phyloP scores from a whole-genome alignment of 2,797 vertebrate genomes.

The Mus caroli region DNA sequence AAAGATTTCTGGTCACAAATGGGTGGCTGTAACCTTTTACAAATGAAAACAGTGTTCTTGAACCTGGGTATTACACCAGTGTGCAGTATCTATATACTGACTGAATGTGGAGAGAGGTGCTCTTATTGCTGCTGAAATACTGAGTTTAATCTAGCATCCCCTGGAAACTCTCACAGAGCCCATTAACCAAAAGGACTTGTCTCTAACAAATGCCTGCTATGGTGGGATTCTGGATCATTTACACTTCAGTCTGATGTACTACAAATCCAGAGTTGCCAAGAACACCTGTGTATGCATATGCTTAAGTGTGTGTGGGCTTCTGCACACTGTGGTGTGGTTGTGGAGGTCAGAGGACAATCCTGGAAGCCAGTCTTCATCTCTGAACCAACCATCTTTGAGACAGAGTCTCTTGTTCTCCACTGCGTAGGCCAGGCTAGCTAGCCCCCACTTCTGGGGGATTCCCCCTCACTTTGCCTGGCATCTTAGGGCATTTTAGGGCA shows the following conservation, averaged over 20 bases:
- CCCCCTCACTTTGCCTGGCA: background rate
- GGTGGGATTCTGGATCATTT: background rate
- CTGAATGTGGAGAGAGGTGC: background rate
- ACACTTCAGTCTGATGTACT: background rate
- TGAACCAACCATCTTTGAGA: background rate
- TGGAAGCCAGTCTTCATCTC: background rate
- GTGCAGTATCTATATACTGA: background rate
- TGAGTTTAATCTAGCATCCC: background rate
- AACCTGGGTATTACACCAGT: background rate
- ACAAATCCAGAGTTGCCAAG: background rate
- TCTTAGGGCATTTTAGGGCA: background rate
- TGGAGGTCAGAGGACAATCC: background rate
- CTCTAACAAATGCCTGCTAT: background rate
- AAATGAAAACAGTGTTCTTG: background rate
- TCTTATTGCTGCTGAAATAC: background rate
- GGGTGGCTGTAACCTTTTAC: background rate
- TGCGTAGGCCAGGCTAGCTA: background rate
- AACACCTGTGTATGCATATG: background rate
- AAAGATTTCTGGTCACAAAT: conserved; percentile 3
- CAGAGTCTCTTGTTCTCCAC: background rate
- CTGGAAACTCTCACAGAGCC: background rate
- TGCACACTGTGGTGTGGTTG: background rate
- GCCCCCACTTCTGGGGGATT: background rate
- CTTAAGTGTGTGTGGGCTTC: background rate
- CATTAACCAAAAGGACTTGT: background rate